phyloP scores from a whole-genome alignment of 1,140 invertebrate genomes.

The Magallana gigas region DNA sequence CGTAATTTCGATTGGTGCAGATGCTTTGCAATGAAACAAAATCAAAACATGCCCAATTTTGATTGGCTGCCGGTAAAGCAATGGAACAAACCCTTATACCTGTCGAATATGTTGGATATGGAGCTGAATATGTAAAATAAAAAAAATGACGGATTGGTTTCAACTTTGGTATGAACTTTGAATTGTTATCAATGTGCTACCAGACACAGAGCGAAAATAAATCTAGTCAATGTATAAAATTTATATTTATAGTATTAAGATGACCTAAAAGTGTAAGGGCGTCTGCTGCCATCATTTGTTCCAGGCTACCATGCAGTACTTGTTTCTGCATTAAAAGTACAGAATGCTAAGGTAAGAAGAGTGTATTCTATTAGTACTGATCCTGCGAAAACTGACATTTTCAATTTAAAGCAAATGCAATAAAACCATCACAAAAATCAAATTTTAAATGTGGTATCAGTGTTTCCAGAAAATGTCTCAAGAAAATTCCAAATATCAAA shows the following conservation, averaged over 20 bases:
- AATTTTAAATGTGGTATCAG: too few relatives aligned
- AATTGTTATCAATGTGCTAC: background rate
- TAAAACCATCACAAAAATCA: too few relatives aligned
- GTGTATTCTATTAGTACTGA: too few relatives aligned
- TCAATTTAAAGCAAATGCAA: too few relatives aligned
- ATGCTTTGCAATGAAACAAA: background rate
- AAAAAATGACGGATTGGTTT: slow-evolving; percentile 6
- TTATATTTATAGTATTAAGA: background rate
- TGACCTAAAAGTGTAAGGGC: background rate
- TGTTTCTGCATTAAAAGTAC: too few relatives aligned
- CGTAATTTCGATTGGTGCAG: background rate
- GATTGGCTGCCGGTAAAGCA: background rate
- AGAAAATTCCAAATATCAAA: too few relatives aligned
- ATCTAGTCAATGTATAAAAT: slow-evolving; percentile 9
- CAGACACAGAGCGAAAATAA: slow-evolving; percentile 20
- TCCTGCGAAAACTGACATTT: too few relatives aligned
- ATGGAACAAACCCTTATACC: slow-evolving; percentile 8
- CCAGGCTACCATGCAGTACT: background rate
- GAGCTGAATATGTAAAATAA: too few relatives aligned
- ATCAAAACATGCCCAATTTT: background rate
- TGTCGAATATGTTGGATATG: too few relatives aligned
- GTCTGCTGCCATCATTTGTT: background rate
- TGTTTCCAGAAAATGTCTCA: too few relatives aligned
- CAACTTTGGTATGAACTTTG: slow-evolving; percentile 10
- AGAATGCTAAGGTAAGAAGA: too few relatives aligned